phyloP scores from a whole-genome alignment of 2,113 vertebrate species.

The Ciconia boyciana region DNA sequence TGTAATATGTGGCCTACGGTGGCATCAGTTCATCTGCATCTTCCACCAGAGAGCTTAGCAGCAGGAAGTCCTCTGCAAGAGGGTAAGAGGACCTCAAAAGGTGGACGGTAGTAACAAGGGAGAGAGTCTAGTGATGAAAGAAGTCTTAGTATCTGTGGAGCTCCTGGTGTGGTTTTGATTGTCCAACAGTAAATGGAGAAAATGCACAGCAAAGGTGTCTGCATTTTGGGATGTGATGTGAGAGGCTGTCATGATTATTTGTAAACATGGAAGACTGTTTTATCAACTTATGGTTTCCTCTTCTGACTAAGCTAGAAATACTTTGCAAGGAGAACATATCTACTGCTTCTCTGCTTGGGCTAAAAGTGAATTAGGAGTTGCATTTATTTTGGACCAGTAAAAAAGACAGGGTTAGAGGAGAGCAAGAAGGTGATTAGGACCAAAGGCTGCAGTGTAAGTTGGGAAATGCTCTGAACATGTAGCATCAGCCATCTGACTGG shows the following conservation, averaged over 20 bases:
- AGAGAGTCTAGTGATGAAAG: background rate
- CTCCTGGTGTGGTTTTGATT: background rate
- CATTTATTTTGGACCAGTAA: background rate
- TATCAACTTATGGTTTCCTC: background rate
- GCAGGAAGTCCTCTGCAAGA: background rate
- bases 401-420: background rate
- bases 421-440: background rate
- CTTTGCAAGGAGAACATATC: background rate
- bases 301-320: background rate
- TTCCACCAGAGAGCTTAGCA: background rate
- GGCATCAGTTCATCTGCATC: background rate
- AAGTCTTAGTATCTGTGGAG: background rate
- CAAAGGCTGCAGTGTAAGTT: background rate
- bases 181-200: background rate
- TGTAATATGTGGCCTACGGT: background rate
- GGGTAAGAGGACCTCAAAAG: background rate
- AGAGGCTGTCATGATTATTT: background rate
- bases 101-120: background rate
- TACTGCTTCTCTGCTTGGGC: background rate
- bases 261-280: background rate
- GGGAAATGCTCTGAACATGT: background rate
- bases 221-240: background rate
- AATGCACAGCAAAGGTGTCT: background rate
- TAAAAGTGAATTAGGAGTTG: background rate
- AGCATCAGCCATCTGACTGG: background rate